A percentile compares a stretch with the other conserved stretches of the same genome.
Conservation (phyloP, 2,888 invertebrate genomes). For the Arge pagana region DNA sequence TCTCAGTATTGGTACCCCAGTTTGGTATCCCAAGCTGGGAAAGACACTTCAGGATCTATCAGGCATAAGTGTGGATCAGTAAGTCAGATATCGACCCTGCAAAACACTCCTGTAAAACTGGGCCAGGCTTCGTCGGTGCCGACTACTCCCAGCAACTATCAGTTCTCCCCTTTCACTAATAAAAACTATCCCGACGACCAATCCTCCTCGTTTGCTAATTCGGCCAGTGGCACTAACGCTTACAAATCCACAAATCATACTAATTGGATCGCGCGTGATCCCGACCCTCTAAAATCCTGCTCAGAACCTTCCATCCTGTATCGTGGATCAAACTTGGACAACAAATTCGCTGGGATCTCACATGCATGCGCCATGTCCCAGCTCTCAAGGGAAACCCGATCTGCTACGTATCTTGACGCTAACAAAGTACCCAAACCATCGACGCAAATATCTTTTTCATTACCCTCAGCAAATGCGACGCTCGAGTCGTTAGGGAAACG, state of each 20-base stretch:
- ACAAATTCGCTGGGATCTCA: constrained; percentile 28
- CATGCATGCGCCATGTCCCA: constrained; percentile 38
- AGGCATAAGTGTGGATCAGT: constrained; percentile 37
- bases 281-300: constrained; percentile 38
- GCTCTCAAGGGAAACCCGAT: constrained; percentile 30
- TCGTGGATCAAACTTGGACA: constrained; percentile 15
- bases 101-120: constrained; percentile 44
- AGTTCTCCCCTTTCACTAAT: constrained; percentile 30
- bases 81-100: constrained; percentile 42
- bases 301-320: constrained; percentile 33
- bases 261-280: constrained; percentile 36
- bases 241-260: constrained; percentile 27
- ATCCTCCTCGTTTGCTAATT: constrained; percentile 11
- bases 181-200: constrained; percentile 26
- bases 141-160: constrained; percentile 42
- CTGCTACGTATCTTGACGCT: constrained; percentile 24
- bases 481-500: constrained; percentile 35
- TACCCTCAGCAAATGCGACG: constrained; percentile 38
- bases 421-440: constrained; percentile 27
- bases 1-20: constrained; percentile 20
- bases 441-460: constrained; percentile 34
- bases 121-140: constrained; percentile 45
- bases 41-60: constrained; percentile 28
- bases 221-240: constrained; percentile 30
- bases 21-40: background rate